A percentile compares a stretch with the other conserved stretches of the same genome.
Conservation (phyloP, 2,888 invertebrate genomes). For the Nycteola revayana region DNA sequence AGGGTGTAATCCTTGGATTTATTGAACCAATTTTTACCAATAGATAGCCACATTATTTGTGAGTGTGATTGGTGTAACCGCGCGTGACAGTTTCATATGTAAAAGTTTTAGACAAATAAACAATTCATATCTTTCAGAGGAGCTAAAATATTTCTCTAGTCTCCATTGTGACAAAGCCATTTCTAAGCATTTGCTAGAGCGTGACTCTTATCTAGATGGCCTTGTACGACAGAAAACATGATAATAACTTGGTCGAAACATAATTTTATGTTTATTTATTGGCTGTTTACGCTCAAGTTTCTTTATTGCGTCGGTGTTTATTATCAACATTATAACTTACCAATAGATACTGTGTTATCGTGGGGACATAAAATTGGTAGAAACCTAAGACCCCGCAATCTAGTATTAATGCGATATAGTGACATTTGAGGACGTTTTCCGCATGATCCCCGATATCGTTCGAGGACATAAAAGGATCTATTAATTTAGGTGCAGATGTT, state of each 20-base stretch:
- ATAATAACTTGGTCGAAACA: constrained; percentile 46
- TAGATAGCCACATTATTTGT: no score
- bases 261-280: constrained; percentile 50
- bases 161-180: no score
- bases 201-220: constrained; percentile 40
- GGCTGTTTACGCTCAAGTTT: constrained; percentile 46
- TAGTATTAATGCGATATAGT: constrained; percentile 47
- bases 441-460: constrained; percentile 36
- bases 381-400: constrained; percentile 55
- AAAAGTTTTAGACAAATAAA: no score
- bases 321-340: constrained; percentile 68
- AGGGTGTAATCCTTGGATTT: no score
- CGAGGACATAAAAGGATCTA: constrained; percentile 34
- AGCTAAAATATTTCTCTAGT: no score
- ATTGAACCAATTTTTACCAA: no score
- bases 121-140: no score
- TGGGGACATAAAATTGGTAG: constrained; percentile 62
- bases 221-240: constrained; percentile 45
- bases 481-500: constrained; percentile 37
- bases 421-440: constrained; percentile 45
- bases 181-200: constrained; percentile 1
- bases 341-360: constrained; percentile 66
- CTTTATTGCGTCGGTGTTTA: constrained; percentile 48
- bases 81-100: no score
- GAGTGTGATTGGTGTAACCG: no score